phyloP scores from a whole-genome alignment of 92 coral and sea anemone species.

The Heteractis magnifica region DNA sequence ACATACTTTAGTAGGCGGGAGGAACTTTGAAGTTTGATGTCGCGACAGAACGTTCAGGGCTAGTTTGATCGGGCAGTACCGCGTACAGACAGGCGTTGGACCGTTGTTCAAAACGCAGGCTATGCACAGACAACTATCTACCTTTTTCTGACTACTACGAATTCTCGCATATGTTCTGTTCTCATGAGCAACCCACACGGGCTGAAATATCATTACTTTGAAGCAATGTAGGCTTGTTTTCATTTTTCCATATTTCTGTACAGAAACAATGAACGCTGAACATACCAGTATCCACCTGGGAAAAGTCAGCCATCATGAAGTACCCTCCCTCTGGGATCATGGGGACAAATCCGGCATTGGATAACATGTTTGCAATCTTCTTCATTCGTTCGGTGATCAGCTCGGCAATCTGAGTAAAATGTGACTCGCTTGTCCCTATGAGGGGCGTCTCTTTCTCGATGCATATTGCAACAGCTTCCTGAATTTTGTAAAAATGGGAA shows the following conservation, averaged over 20 bases:
- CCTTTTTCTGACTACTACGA: too few relatives aligned
- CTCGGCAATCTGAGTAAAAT: constrained; percentile 67
- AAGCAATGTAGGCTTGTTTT: too few relatives aligned
- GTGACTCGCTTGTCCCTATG: constrained; percentile 67
- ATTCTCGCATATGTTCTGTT: too few relatives aligned
- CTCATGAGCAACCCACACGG: too few relatives aligned
- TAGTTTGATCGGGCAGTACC: too few relatives aligned
- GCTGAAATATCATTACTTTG: background rate
- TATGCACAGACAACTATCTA: too few relatives aligned
- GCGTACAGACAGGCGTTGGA: too few relatives aligned
- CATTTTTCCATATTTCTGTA: too few relatives aligned
- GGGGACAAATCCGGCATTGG: constrained; percentile 83
- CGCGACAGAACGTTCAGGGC: too few relatives aligned
- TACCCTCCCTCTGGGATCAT: constrained; percentile 93
- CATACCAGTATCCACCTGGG: constrained; percentile 66
- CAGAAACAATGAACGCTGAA: background rate
- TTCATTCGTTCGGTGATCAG: constrained; percentile 69
- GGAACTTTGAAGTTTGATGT: too few relatives aligned
- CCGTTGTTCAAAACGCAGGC: too few relatives aligned
- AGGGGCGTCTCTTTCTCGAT: constrained; percentile 77
- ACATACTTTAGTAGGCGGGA: too few relatives aligned
- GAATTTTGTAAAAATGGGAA: background rate
- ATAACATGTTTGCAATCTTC: constrained; percentile 63
- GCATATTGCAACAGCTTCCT: constrained; percentile 93
- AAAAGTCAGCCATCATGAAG: constrained; percentile 92